Base-by-base conservation (phyloP, 2,888 invertebrate genomes). In the Drosophila mimetica region DNA sequence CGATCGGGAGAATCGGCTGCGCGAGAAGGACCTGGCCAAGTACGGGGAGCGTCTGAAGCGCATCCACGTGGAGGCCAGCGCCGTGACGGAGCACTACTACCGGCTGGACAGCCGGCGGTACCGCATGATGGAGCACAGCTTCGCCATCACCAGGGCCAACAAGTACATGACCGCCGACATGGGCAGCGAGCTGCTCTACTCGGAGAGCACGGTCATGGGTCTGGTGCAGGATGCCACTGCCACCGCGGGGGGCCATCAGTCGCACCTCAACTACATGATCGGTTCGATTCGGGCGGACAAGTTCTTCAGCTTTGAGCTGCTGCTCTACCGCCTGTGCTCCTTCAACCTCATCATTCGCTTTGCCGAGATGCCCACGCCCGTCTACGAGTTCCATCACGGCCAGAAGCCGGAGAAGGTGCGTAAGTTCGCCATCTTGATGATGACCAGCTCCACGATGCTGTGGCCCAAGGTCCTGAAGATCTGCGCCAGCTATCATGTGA, bases 311-410 rank as follows among this genome's bases (percentile, higher is more conserved):
- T 99, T 99, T 92, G 99, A 99, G 92, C 94, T 98, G 37, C 96
- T 99, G 95, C 92, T 99, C 75, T 99, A 98, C 98, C 94, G 99
- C 74, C 97, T 98, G 4, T 99, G 98, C 88, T 94, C 98, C 60
- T 98, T 98, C 71, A 98, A 98, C 91, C 98, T 98, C 42, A 98
- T 98, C 92, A 93, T 99, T 22, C 93, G 97, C 14, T 97, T 97
- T 92, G 96, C 97, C 0, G 97, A 98, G 92, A 97, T 99, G 76
- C 96, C 96, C 73, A 94, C 95, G 25, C 95, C 96, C 0, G 92
- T 96, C 72, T 97, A 96, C 92, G 98, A 97, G 92, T 42, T 37
- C 0, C 2, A 20, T 4, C 39, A 32, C 0, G 53, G 50, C 0
- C 8, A 37, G 2, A 47, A 50, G 5, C 20, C 13, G 1, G 25